phyloP scores from a whole-genome alignment of 1,140 invertebrate species.

The Sipha flava region DNA sequence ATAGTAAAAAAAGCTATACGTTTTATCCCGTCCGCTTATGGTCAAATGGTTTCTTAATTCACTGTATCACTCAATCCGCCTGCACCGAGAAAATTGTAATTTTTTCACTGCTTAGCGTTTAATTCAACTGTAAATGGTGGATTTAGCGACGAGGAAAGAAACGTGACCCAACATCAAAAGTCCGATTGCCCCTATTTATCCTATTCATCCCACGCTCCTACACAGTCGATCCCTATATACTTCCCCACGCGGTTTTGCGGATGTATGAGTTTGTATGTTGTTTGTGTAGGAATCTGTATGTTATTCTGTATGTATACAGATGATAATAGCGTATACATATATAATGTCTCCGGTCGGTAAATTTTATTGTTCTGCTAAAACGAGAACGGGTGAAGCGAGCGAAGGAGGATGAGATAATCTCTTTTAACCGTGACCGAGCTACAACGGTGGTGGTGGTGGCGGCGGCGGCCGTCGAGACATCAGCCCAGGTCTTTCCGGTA shows the following conservation, averaged over 20 bases:
- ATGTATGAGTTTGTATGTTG: too few relatives aligned
- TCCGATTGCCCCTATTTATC: neutral
- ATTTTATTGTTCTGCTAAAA: neutral
- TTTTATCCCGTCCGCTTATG: neutral
- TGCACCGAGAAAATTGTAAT: neutral
- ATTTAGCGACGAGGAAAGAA: neutral
- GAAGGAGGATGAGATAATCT: neutral
- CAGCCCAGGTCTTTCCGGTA: neutral
- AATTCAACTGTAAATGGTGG: neutral
- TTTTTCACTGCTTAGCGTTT: neutral
- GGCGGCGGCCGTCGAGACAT: neutral
- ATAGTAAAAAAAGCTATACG: neutral
- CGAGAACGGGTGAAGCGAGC: neutral
- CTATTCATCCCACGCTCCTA: neutral
- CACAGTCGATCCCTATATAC: neutral
- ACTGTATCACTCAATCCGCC: neutral
- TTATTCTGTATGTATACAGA: too few relatives aligned
- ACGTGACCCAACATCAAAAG: neutral
- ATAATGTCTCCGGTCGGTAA: neutral
- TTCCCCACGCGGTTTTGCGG: too few relatives aligned
- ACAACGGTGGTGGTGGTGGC: neutral
- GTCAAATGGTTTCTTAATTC: neutral
- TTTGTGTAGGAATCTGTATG: too few relatives aligned
- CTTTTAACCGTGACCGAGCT: neutral
- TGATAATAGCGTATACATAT: neutral